Base-by-base conservation (phyloP, 2,888 invertebrate genomes). In the Chymomyza fuscimana region DNA sequence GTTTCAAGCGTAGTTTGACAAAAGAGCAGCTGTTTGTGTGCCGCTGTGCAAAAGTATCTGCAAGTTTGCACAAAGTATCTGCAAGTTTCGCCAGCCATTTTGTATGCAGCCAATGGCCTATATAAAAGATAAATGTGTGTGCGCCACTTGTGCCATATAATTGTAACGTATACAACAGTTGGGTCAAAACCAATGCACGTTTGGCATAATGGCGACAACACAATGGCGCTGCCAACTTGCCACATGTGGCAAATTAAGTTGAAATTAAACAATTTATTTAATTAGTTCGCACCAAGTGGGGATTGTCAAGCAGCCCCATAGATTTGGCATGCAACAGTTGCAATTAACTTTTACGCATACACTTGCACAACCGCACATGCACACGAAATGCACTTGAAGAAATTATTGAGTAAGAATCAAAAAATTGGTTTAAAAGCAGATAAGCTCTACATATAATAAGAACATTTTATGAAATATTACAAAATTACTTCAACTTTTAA, bases 231-330 rank as follows among this genome's bases (percentile, higher is more conserved):
- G 40, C 10, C 40, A 79, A 73, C 78, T 77, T 78, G 86, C 80
- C 85, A 75, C 88, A 85, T 85, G 82, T 86, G 87, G 88, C 87
- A 88, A 84, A 85, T 88, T 85, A 86, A 86, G 87, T 88, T 86
- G 74, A 88, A 85, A 85, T 85, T 84, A 88, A 86, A 87, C 85
- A 87, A 85, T 85, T 88, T 86, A 85, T 88, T 85, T 82, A 85
- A 85, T 85, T 88, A 85, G 87, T 77, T 72, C 72, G 16, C 72
- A 70, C 65, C 58, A 79, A 72, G 78, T 78, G 72, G 68, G 69
- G 72, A 63, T 46, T 63, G 54, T 54, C 59, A 16, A 12, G 58
- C 15, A 16, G 56, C 25, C 73, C 76, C 73, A 76, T 74, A 72
- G 74, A 81, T 72, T 70, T 71, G 72, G 68, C 65, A 68, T 73